Conservation (phyloP, 2,113 vertebrate genomes). For the Mormoops blainvillei region DNA sequence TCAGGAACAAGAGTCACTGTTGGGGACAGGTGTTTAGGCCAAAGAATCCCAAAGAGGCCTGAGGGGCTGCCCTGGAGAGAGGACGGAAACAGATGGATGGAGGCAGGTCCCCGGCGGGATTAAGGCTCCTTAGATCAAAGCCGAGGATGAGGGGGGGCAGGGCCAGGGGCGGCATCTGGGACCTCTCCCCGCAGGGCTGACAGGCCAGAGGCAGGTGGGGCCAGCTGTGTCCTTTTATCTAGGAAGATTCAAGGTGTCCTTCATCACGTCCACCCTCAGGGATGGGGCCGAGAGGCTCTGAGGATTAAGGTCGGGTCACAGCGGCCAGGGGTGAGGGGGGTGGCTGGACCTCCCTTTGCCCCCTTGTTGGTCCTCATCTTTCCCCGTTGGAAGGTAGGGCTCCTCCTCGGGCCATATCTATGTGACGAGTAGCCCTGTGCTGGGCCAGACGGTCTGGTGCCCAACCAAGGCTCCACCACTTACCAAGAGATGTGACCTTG, state of each 20-base stretch:
- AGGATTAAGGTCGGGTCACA: neutral
- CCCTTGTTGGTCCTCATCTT: neutral
- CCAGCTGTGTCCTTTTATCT: neutral
- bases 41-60: neutral
- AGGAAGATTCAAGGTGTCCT: neutral
- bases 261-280: neutral
- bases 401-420: rapidly evolving
- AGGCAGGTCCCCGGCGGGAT: neutral
- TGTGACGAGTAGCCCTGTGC: neutral
- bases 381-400: neutral
- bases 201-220: rapidly evolving
- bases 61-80: rapidly evolving
- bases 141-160: rapidly evolving
- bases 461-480: too few species aligned
- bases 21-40: neutral
- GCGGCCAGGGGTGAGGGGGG: too few species aligned
- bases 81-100: neutral
- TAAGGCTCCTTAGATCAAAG: neutral
- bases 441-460: too few species aligned
- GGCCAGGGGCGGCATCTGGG: neutral
- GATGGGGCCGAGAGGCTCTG: neutral
- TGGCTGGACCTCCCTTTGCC: neutral
- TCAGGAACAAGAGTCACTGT: neutral
- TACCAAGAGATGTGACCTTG: too few species aligned
- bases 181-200: neutral